These are phyloP conservation scores for Rhysida immarginata DNA, from an alignment of 1,140 invertebrate species.

Conservation along the genomic window DNA sequence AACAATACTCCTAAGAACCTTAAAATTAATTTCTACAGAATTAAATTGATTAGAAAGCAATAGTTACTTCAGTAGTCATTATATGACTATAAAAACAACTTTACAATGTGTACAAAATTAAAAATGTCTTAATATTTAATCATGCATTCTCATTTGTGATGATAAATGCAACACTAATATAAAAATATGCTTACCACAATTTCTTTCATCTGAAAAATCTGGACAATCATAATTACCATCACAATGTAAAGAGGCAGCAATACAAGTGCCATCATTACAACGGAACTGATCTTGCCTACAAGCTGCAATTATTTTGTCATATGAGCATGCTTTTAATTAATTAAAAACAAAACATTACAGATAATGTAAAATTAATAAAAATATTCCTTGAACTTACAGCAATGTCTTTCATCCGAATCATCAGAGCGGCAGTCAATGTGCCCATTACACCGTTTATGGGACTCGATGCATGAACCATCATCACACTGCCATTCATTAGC, in stretches of 20 bases:
- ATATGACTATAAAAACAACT: no score
- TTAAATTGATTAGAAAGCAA: no score
- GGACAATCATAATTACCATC: conserved; percentile 45
- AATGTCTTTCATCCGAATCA: conserved; percentile 27
- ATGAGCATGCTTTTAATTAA: no score
- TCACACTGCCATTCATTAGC: conserved; percentile 21
- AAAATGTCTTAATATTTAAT: no score
- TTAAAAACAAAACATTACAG: not conserved
- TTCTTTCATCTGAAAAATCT: conserved; percentile 20
- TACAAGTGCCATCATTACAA: conserved; percentile 32
- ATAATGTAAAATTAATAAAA: not conserved
- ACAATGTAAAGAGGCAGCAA: conserved; percentile 41
- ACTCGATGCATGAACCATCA: conserved; percentile 24
- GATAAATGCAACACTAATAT: no score
- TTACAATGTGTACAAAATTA: no score
- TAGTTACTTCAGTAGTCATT: no score
- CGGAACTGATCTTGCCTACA: no score
- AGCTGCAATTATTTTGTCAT: no score
- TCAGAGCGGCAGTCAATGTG: conserved; percentile 24
- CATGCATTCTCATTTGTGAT: no score
- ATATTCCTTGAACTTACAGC: conserved; percentile 22
- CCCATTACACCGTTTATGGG: conserved; percentile 24
- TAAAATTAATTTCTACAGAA: no score
- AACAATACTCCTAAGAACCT: no score
- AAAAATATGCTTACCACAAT: conserved; percentile 17